Evolutionary conservation across 2,888 invertebrate species (phyloP).

Genomic region (Thera britannica): DNA sequence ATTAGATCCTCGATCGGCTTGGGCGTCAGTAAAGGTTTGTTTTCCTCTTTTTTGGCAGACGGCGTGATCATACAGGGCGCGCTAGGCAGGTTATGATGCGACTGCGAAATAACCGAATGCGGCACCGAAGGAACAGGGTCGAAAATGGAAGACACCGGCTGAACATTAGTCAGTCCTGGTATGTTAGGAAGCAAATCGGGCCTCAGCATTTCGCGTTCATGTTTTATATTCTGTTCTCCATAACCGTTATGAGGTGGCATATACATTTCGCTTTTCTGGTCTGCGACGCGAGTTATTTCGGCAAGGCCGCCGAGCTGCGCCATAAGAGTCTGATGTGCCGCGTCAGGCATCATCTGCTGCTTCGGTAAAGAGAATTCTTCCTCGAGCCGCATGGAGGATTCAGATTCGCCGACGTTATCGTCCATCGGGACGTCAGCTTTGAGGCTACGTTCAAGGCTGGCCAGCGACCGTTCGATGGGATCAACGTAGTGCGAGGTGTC

Average conservation of each 20-base stretch:
- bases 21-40: slow-evolving; percentile 85
- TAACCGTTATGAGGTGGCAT: slow-evolving; percentile 75
- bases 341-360: slow-evolving; percentile 66
- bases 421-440: slow-evolving; percentile 85
- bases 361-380: slow-evolving; percentile 77
- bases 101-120: slow-evolving; percentile 68
- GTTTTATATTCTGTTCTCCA: slow-evolving; percentile 66
- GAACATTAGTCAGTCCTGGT: slow-evolving; percentile 66
- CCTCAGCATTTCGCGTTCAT: slow-evolving; percentile 66
- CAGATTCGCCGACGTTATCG: slow-evolving; percentile 77
- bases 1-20: slow-evolving; percentile 88
- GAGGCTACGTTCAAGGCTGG: slow-evolving; percentile 87
- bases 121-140: slow-evolving; percentile 83
- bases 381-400: slow-evolving; percentile 77
- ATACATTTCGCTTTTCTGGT: slow-evolving; percentile 71
- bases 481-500: slow-evolving; percentile 84
- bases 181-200: slow-evolving; percentile 63
- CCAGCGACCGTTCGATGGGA: slow-evolving; percentile 89
- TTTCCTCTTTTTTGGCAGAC: slow-evolving; percentile 84
- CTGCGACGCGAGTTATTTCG: slow-evolving; percentile 70
- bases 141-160: slow-evolving; percentile 87
- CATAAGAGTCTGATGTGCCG: slow-evolving; percentile 74
- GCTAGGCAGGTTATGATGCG: slow-evolving; percentile 61
- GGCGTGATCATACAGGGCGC: slow-evolving; percentile 63
- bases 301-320: slow-evolving; percentile 75